Evolutionary conservation across 2,888 invertebrate genomes (phyloP), one percentile per base, ranked within the genome.

Genomic region (Tupiocoris notatus): DNA sequence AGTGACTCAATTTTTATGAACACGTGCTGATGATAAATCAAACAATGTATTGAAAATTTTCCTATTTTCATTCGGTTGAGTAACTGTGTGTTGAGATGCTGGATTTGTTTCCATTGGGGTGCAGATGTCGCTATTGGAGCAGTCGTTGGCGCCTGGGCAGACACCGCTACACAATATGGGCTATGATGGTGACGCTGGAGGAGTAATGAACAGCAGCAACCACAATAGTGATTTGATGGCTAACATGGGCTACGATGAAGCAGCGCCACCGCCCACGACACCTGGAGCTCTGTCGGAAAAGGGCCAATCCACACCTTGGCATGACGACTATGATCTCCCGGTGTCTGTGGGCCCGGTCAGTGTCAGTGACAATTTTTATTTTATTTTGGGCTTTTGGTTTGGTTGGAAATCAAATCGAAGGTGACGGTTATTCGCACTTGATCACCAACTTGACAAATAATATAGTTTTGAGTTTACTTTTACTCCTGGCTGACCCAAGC

Each of bases 281-380:
- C 88, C 90, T 83, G 87, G 87, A 56, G 83, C 83, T 18, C 85
- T 87, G 83, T 88, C 89, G 0, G 88, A 89, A 81, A 85, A 88
- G 79, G 86, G 86, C 74, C 85, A 86, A 25, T 87, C 88, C 0
- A 89, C 89, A 3, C 89, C 89, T 1, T 90, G 89, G 89, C 86
- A 85, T 80, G 87, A 89, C 79, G 93, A 93, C 82, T 92, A 92
- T 83, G 94, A 94, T 82, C 89, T 92, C 81, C 93, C 94, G 61
- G 89, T 90, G 76, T 92, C 93, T 73, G 92, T 91, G 80, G 93
- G 92, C 83, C 91, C 91, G 81, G 93, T 93, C 86, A 87, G 90
- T 87, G 70, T 70, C 56, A 59, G 75, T 20, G 74, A 56, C 18
- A n/a, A n/a, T n/a, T n/a, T n/a, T n/a, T n/a, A n/a, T 68, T 18